Evolutionary conservation across 2,888 invertebrate genomes (phyloP), one percentile per base, ranked within the genome.

Genomic region (Hofmannophila pseudospretella): DNA sequence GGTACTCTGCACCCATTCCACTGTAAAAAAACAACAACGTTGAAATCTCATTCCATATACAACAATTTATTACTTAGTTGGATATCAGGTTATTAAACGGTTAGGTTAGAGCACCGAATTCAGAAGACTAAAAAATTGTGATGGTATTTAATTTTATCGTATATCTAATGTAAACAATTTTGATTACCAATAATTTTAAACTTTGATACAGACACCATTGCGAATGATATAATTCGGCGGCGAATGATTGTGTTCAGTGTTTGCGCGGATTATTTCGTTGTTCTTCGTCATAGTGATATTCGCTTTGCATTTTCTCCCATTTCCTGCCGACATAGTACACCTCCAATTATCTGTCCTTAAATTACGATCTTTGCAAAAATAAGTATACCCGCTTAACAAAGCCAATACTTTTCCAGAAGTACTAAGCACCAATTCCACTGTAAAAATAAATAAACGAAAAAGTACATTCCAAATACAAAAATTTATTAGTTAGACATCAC

Each of bases 261-360:
- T 36, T 4, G 38, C 28, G 4, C 45, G 41, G 2, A 45, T 9
- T 5, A 54, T 40, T 4, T 27, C 26, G 2, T 32, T 25, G 3
- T 45, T 30, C 5, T 71, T 72, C n/a, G 80, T 23, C 7, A 41
- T 40, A 8, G 25, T 32, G 26, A 44, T 28, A 1, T 39, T 28
- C 3, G 44, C 44, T 11, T 33, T 46, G 34, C 58, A 58, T 3
- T 13, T 32, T n/a, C 20, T 11, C 7, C 28, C 28, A 9, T 11
- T 9, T 4, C 13, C 11, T 5, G 20, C 5, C 3, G 28, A n/a
- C n/a, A n/a, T n/a, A n/a, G n/a, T 10, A 7, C 28, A 28, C 13
- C 13, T 4, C 28, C 28, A 28, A n/a, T 10, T 9, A 4, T 38
- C 14, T 1, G 34, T 34, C 2, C 12, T 23, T 5, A 25, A 10